phyloP scores from a whole-genome alignment of 2,888 invertebrate species.

The Salpingus planirostris region DNA sequence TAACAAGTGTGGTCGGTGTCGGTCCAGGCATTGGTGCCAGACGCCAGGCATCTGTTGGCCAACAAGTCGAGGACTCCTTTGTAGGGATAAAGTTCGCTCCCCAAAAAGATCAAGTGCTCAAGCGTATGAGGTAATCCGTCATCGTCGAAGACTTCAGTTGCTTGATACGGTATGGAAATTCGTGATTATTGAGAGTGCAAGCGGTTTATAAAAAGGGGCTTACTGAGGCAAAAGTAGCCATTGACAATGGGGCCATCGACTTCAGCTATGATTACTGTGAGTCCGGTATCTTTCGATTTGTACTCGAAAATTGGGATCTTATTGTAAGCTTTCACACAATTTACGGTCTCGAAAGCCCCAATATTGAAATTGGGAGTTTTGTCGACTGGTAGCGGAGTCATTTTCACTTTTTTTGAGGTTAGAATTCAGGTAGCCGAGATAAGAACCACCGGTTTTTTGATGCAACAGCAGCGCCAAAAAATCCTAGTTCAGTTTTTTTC shows the following conservation, averaged over 20 bases:
- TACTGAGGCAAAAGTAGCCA: slow-evolving; percentile 81
- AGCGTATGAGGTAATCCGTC: slow-evolving; percentile 89
- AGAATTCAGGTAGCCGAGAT: neutral
- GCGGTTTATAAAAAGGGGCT: slow-evolving; percentile 20
- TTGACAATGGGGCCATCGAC: slow-evolving; percentile 87
- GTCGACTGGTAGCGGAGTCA: slow-evolving; percentile 34
- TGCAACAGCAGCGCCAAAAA: neutral
- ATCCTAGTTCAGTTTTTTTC: too few relatives aligned
- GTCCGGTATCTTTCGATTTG: slow-evolving; percentile 66
- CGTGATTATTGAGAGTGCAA: slow-evolving; percentile 3
- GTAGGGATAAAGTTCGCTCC: slow-evolving; percentile 81
- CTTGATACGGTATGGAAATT: slow-evolving; percentile 41
- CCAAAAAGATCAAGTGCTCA: slow-evolving; percentile 86
- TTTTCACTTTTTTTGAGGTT: slow-evolving; percentile 1
- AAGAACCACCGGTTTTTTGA: neutral
- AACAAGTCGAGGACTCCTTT: slow-evolving; percentile 82
- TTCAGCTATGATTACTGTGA: slow-evolving; percentile 74
- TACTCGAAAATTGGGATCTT: slow-evolving; percentile 73
- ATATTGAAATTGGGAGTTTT: slow-evolving; percentile 35
- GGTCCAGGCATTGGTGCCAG: slow-evolving; percentile 90
- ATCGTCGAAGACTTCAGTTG: slow-evolving; percentile 84
- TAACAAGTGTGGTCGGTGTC: slow-evolving; percentile 83
- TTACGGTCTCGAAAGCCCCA: slow-evolving; percentile 47
- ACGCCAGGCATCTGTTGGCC: slow-evolving; percentile 82
- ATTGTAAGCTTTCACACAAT: slow-evolving; percentile 59